phyloP scores from a whole-genome alignment of 2,797 vertebrate genomes.

The Myotis pilosus region DNA sequence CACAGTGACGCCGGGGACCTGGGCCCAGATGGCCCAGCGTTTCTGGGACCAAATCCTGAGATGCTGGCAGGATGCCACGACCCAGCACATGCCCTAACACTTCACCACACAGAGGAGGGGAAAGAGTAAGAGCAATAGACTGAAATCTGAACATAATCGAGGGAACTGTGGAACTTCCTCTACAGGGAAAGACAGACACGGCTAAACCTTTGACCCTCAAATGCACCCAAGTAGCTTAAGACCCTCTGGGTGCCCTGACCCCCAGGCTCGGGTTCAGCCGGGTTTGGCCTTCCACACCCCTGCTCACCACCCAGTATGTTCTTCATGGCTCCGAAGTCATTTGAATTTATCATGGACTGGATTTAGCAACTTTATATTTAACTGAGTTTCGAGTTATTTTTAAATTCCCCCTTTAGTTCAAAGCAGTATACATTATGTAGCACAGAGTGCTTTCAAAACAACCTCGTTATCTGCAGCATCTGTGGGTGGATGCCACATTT shows the following conservation, averaged over 20 bases:
- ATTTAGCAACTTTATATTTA: background rate
- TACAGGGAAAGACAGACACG: background rate
- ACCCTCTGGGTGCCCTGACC: rapidly evolving
- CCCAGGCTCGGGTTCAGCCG: too few species aligned
- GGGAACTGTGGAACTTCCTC: background rate
- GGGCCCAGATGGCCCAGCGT: rapidly evolving
- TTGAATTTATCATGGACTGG: background rate
- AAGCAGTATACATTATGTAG: background rate
- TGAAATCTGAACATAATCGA: background rate
- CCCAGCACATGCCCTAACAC: background rate
- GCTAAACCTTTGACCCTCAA: background rate
- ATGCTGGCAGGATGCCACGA: background rate
- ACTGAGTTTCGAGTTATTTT: background rate
- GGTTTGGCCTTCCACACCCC: too few species aligned
- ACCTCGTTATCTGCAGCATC: background rate
- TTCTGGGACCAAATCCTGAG: background rate
- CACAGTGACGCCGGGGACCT: rapidly evolving
- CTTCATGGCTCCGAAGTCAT: background rate
- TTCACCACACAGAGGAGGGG: background rate
- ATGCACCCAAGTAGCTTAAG: background rate
- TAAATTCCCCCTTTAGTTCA: background rate
- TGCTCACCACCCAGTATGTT: background rate
- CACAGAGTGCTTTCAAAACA: background rate
- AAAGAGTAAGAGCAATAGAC: background rate
- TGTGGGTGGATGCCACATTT: background rate